Base-by-base conservation (phyloP, 2,888 invertebrate genomes). In the Scaptomyza cyrtandrae region DNA sequence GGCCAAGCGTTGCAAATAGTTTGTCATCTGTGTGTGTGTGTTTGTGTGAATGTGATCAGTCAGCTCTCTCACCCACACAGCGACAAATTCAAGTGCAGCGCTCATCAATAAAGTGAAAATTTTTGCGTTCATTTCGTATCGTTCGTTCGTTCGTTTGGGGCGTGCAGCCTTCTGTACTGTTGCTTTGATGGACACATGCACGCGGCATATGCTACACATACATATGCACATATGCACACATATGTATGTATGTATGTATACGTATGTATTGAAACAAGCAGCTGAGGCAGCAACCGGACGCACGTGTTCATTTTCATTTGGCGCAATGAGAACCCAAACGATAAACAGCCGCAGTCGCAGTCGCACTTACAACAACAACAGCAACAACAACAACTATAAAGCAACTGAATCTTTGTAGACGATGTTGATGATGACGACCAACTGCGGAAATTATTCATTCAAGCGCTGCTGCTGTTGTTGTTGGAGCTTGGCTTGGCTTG, bases 281-380 rank as follows among this genome's bases (percentile, higher is more conserved):
- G 72, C 75, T 78, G 71, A 75, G 75, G 76, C 71, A 76, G 77
- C 80, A 89, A 89, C 89, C 89, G 89, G 89, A 89, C 89, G 89
- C 89, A 89, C 90, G 90, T 89, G 89, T 89, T 89, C 89, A 89
- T 89, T 89, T 89, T 89, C 89, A 89, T 89, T 89, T 89, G 86
- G 82, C 86, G 85, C 88, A 82, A 60, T 68, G 78, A 76, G 86
- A 86, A 80, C 75, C 75, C 78, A 86, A 86, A 86, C 86, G 80
- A 86, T 80, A 86, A 89, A 88, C 77, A 79, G 80, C 66, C 70
- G 72, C 78, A 70, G 53, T 49, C 53, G 35, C 50, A 73, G 27
- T 58, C 55, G 16, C 71, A 70, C 24, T 52, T 29, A 13, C 60
- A 68, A n/a, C 63, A 66, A 11, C 57, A 67, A 48, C 61, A 69